These are phyloP conservation scores for Caenorhabditis uteleia DNA, from an alignment of 2,888 invertebrate genomes.

Conservation along the genomic window DNA sequence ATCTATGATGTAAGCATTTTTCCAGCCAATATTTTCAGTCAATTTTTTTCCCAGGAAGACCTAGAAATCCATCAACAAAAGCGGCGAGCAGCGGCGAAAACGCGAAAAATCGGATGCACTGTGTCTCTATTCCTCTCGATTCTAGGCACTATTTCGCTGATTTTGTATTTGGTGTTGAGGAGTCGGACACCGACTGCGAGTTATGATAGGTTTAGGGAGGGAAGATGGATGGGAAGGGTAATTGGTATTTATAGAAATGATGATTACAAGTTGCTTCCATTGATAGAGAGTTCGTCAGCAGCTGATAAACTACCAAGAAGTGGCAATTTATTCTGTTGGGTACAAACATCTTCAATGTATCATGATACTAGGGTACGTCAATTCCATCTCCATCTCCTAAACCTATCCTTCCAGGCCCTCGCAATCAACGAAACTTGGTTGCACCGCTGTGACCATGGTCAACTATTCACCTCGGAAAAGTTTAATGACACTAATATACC, in stretches of 20 bases:
- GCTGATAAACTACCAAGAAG: slow-evolving; percentile 35
- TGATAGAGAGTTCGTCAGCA: slow-evolving; percentile 34
- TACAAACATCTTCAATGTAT: slow-evolving; percentile 39
- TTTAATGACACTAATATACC: slow-evolving; percentile 46
- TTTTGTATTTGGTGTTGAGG: too few relatives aligned
- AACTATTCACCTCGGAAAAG: slow-evolving; percentile 52
- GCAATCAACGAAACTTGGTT: slow-evolving; percentile 61
- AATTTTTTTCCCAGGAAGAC: too few relatives aligned
- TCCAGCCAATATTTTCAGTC: too few relatives aligned
- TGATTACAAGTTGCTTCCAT: slow-evolving; percentile 7
- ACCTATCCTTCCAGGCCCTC: slow-evolving; percentile 10
- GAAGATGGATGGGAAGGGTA: too few relatives aligned
- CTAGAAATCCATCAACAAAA: too few relatives aligned
- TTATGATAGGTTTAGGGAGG: slow-evolving; percentile 30
- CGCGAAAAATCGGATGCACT: too few relatives aligned
- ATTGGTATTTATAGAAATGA: slow-evolving; percentile 11
- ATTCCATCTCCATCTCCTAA: background rate
- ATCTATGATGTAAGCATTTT: too few relatives aligned
- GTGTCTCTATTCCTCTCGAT: too few relatives aligned
- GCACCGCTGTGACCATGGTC: slow-evolving; percentile 55
- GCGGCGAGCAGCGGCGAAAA: too few relatives aligned
- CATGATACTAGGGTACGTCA: slow-evolving; percentile 33
- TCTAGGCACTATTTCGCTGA: too few relatives aligned
- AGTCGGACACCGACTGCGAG: slow-evolving; percentile 18
- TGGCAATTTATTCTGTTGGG: slow-evolving; percentile 48